Conservation (phyloP, 2,888 invertebrate genomes). For the Drosophila monieri region DNA sequence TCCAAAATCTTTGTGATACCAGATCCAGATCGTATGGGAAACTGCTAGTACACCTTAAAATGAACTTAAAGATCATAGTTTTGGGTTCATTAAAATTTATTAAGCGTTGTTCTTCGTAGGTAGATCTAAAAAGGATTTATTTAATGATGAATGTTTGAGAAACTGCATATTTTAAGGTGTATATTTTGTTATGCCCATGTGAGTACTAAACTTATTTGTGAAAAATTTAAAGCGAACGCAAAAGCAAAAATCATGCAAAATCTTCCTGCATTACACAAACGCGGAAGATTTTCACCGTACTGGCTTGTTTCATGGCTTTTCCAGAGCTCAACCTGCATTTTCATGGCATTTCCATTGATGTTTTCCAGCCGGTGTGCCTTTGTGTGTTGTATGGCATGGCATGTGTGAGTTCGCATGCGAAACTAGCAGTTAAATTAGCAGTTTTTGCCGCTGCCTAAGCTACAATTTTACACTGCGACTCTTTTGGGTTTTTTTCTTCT, state of each 20-base stretch:
- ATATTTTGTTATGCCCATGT: neutral
- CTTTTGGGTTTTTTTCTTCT: conserved; percentile 17
- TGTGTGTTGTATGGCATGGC: conserved; percentile 14
- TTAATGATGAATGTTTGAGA: no score
- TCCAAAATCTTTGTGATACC: neutral
- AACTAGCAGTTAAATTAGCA: conserved; percentile 77
- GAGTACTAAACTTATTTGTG: neutral
- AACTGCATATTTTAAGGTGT: neutral
- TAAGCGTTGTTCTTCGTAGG: no score
- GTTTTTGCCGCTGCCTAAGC: conserved; percentile 61
- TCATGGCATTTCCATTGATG: conserved; percentile 71
- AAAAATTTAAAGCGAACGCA: conserved; percentile 20
- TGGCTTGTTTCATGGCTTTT: conserved; percentile 72
- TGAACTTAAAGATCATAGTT: neutral
- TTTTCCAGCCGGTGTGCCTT: conserved; percentile 29
- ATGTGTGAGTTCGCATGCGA: conserved; percentile 51
- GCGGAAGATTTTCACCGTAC: conserved; percentile 72
- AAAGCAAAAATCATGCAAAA: conserved; percentile 66
- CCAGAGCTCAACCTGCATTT: conserved; percentile 64
- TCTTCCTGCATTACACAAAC: conserved; percentile 81
- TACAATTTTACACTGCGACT: conserved; percentile 62
- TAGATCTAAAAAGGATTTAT: neutral
- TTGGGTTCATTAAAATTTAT: no score
- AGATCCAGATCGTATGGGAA: neutral
- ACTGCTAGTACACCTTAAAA: neutral